phyloP scores from a whole-genome alignment of 2,113 vertebrate species.

The Phocoena sinus region DNA sequence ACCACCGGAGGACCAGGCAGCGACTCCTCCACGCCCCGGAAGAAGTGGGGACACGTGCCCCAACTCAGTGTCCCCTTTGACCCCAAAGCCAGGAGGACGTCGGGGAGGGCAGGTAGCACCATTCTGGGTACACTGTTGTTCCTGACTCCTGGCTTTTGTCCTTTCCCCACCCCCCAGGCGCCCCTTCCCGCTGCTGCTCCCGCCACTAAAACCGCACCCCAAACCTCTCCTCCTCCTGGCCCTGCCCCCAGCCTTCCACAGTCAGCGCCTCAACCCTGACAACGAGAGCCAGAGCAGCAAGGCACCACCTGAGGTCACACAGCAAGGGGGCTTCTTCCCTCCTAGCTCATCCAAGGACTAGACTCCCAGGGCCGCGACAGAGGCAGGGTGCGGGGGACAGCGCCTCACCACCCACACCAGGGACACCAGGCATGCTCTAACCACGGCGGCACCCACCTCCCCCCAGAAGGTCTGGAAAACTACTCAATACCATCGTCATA shows the following conservation, averaged over 20 bases:
- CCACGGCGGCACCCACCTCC: background rate
- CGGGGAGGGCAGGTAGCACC: background rate
- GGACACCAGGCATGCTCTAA: background rate
- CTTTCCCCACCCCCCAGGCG: background rate
- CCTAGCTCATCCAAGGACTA: background rate
- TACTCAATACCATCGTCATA: accelerated
- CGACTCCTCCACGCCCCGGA: background rate
- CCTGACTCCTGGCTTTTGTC: background rate
- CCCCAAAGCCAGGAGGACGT: background rate
- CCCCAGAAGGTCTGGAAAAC: background rate
- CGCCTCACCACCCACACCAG: background rate
- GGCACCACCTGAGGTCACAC: background rate
- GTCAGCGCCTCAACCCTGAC: accelerated
- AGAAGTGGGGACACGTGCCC: background rate
- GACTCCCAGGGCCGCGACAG: background rate
- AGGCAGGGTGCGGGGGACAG: background rate
- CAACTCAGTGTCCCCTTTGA: background rate
- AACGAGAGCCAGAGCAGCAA: background rate
- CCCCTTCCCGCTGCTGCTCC: background rate
- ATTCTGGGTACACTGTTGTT: background rate
- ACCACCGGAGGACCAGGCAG: accelerated
- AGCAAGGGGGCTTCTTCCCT: background rate
- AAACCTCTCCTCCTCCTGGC: background rate
- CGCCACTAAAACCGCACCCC: background rate
- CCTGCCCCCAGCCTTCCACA: background rate